Conservation (phyloP, 1,140 invertebrate genomes). For the Diorhabda sublineata region DNA sequence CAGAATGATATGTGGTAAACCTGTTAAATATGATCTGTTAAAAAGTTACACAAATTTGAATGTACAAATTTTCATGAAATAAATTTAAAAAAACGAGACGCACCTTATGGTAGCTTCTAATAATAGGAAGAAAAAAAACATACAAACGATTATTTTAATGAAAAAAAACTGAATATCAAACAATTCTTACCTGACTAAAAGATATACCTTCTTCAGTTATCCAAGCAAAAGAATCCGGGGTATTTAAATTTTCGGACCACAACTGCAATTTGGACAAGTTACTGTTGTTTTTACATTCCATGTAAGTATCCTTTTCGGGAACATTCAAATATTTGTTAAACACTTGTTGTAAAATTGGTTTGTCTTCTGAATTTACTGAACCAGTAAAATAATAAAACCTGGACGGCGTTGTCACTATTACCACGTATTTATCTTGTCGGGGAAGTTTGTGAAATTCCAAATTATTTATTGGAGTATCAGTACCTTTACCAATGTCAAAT, state of each 20-base stretch:
- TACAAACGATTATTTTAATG: no score
- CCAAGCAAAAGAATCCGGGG: slow-evolving; percentile 82
- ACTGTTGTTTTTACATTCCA: slow-evolving; percentile 70
- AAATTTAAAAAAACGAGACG: no score
- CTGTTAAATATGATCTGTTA: no score
- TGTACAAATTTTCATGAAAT: no score
- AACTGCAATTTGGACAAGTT: slow-evolving; percentile 78
- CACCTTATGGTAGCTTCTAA: no score
- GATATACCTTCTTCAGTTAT: slow-evolving; percentile 72
- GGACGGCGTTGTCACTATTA: slow-evolving; percentile 79
- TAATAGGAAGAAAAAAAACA: no score
- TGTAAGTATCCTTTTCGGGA: slow-evolving; percentile 66
- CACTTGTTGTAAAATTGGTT: slow-evolving; percentile 73
- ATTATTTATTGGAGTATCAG: slow-evolving; percentile 75
- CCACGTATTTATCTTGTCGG: slow-evolving; percentile 66
- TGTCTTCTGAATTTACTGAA: slow-evolving; percentile 66
- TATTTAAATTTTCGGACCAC: slow-evolving; percentile 63
- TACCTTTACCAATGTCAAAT: slow-evolving; percentile 78
- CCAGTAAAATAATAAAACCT: slow-evolving; percentile 85
- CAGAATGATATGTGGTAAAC: no score
- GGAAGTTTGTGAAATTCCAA: slow-evolving; percentile 76
- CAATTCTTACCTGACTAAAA: slow-evolving; percentile 57
- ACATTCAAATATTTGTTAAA: slow-evolving; percentile 77
- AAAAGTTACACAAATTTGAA: no score
- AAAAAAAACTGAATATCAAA: no score